phyloP scores from a whole-genome alignment of 2,888 invertebrate species.

The Mesorhabditis sp. region DNA sequence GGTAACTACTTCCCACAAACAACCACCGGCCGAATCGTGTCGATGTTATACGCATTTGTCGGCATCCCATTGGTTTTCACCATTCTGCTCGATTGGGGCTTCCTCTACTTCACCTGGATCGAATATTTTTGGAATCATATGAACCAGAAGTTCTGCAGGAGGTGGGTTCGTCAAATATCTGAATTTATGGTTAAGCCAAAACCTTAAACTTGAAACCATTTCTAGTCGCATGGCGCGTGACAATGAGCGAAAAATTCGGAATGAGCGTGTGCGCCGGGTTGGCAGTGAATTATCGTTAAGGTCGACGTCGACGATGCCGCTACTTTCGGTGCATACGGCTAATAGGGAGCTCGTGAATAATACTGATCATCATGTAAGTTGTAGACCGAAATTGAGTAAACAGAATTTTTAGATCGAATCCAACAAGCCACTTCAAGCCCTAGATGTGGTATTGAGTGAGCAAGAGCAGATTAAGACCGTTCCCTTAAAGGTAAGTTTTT shows the following conservation, averaged over 20 bases:
- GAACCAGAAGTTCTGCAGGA: conserved; percentile 39
- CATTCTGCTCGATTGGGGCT: conserved; percentile 45
- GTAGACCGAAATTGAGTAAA: too few species aligned
- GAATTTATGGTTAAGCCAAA: background rate
- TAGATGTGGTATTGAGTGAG: conserved; percentile 31
- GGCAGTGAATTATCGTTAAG: conserved; percentile 38
- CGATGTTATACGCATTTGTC: conserved; percentile 44
- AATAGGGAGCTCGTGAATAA: conserved; percentile 18
- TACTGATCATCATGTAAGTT: conserved; percentile 31
- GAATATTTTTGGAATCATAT: conserved; percentile 42
- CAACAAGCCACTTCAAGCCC: conserved; percentile 25
- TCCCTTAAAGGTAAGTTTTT: conserved; percentile 27
- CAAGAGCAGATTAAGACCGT: conserved; percentile 41
- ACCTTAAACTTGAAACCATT: background rate
- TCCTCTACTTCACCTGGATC: conserved; percentile 44
- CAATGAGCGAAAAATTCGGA: background rate
- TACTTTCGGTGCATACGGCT: conserved; percentile 27
- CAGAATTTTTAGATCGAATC: conserved; percentile 31
- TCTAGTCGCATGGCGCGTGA: background rate
- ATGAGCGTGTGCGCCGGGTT: conserved; percentile 27
- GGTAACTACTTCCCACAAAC: conserved; percentile 42
- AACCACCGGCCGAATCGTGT: conserved; percentile 36
- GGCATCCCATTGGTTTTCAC: conserved; percentile 44
- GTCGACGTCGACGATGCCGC: conserved; percentile 28
- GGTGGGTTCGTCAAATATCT: conserved; percentile 17